phyloP scores from a whole-genome alignment of 2,113 vertebrate species.

The Austrofundulus limnaeus region DNA sequence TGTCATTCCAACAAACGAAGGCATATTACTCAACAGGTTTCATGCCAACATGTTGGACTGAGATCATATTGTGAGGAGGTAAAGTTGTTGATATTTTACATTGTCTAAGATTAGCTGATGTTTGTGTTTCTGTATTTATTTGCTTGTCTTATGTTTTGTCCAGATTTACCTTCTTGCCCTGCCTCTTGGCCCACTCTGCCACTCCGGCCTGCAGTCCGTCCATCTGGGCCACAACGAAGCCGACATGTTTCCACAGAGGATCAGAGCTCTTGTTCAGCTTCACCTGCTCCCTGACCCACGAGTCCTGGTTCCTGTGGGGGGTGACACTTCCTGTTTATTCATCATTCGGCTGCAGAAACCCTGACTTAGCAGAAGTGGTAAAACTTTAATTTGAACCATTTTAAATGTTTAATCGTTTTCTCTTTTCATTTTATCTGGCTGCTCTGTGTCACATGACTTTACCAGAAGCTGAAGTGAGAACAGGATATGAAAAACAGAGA shows the following conservation, averaged over 20 bases:
- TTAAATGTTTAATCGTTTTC: no score
- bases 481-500: slow-evolving; percentile 40
- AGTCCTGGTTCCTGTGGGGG: slow-evolving; percentile 82
- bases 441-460: not conserved
- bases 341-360: not conserved
- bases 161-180: slow-evolving; percentile 75
- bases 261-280: slow-evolving; percentile 73
- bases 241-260: slow-evolving; percentile 86
- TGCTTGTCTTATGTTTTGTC: no score
- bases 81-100: no score
- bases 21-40: no score
- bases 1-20: no score
- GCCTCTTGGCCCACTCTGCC: slow-evolving; percentile 78
- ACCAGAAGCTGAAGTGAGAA: slow-evolving; percentile 4
- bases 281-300: slow-evolving; percentile 85
- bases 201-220: slow-evolving; percentile 87
- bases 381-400: no score
- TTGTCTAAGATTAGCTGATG: not conserved
- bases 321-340: not conserved
- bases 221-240: slow-evolving; percentile 86
- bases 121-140: not conserved
- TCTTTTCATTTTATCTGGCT: not conserved
- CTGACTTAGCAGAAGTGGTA: not conserved
- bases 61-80: no score
- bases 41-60: no score